Evolutionary conservation across 2,888 invertebrate species (phyloP).

Genomic region (Blomia tropicalis): DNA sequence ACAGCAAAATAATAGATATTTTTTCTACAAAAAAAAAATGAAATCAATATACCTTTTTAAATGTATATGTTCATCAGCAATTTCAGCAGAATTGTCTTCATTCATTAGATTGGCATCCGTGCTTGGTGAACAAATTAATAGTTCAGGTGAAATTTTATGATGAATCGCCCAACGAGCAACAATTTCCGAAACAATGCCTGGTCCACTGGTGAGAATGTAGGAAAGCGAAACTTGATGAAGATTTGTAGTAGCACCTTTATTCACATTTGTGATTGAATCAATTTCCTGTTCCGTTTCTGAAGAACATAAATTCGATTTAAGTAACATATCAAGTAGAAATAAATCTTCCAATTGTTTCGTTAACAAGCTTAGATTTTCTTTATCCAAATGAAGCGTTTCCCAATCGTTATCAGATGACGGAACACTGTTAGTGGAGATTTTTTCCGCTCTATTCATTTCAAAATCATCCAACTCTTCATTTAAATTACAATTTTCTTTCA

Average conservation of each 20-base stretch:
- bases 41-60: constrained; percentile 21
- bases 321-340: constrained; percentile 55
- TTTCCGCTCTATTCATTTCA: not conserved
- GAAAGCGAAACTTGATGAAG: constrained; percentile 34
- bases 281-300: not conserved
- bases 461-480: not conserved
- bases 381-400: constrained; percentile 68
- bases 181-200: constrained; percentile 72
- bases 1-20: constrained; percentile 24
- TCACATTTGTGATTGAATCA: not conserved
- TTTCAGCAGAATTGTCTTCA: not conserved
- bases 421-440: not conserved
- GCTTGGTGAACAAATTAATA: constrained; percentile 34
- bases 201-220: constrained; percentile 37
- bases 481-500: not conserved
- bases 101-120: not conserved
- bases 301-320: constrained; percentile 32
- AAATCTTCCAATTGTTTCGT: constrained; percentile 78
- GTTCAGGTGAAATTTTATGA: constrained; percentile 51
- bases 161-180: constrained; percentile 70
- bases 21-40: constrained; percentile 14
- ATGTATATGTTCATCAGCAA: constrained; percentile 31
- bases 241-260: not conserved
- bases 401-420: constrained; percentile 42
- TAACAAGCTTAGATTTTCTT: constrained; percentile 67